Evolutionary conservation across 2,113 vertebrate species (phyloP), one percentile per base, ranked within the genome.

Genomic region (Heterochromis multidens): DNA sequence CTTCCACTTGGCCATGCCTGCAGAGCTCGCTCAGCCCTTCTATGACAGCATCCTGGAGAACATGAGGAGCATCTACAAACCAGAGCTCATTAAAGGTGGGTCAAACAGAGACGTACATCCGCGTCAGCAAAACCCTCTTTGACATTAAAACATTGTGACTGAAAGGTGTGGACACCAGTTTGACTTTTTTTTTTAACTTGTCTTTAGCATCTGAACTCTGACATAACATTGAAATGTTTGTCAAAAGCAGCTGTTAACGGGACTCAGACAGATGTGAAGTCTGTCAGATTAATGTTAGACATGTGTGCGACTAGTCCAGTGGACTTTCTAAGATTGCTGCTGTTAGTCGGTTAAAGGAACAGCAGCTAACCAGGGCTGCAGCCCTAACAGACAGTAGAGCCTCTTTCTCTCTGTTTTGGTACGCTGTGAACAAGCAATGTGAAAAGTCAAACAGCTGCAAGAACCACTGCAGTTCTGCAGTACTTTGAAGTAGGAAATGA

Each of bases 1-100:
- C 94, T 99, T 97, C 91, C 99, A 99, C 91, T 89, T 95, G 67
- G 98, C 98, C 77, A 99, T 99, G 99, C 97, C 98, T 3, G 95
- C 97, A 0, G 98, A 98, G 67, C 94, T 97, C 84, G 96, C 99
- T 0, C 97, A 99, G 89, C 95, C 96, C 23, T 99, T 99, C 93
- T 99, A 99, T 84, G 94, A 95, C 91, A 96, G 95, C 95, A 97
- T 99, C 88, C 91, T 99, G 92, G 97, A 99, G 93, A 97, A 96
- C 89, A 95, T 99, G 94, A 97, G 97, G 65, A 97, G 96, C 85
- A 61, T 91, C 23, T 96, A 99, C 96, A 97, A 96, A 82, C 97
- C 98, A 1, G 98, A 99, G 91, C 95, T 97, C 43, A 94, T 99
- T 90, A 98, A 98, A 96, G 98, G 98, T 99, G 92, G 85, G 95